Conservation (phyloP, 2,797 vertebrate species). For the Gallinago nigripennis region DNA sequence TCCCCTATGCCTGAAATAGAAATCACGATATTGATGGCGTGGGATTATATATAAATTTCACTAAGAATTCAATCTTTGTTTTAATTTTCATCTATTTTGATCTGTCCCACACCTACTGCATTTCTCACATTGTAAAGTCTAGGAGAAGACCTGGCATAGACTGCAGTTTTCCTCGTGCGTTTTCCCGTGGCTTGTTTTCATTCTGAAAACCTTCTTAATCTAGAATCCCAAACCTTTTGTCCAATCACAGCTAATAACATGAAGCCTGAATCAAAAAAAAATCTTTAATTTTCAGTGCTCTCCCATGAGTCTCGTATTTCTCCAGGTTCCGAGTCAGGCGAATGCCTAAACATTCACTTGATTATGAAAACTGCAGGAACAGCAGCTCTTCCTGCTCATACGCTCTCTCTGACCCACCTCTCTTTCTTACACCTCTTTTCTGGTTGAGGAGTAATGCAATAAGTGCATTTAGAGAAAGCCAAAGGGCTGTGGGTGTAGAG, state of each 20-base stretch:
- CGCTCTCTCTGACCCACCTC: not conserved
- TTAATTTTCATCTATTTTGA: not conserved
- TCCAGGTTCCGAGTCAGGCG: not conserved
- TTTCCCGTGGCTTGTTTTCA: not conserved
- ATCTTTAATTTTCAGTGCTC: not conserved
- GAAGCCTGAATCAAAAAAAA: not conserved
- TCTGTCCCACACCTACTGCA: not conserved
- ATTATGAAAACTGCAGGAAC: not conserved
- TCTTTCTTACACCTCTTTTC: not conserved
- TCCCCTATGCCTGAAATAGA: not conserved
- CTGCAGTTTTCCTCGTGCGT: not conserved
- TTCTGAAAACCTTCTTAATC: not conserved
- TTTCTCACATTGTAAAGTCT: not conserved
- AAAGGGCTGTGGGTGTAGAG: not conserved
- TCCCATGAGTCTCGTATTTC: not conserved
- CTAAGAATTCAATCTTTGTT: not conserved
- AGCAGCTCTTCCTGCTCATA: not conserved
- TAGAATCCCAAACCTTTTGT: not conserved
- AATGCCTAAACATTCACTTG: not conserved
- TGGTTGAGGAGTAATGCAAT: not conserved
- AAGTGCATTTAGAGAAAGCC: not conserved
- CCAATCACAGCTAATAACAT: not conserved
- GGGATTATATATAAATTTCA: not conserved
- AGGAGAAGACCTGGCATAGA: not conserved
- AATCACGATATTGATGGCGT: not conserved